Conservation (phyloP, 2,888 invertebrate species). For the Himalopsyche tibetana region DNA sequence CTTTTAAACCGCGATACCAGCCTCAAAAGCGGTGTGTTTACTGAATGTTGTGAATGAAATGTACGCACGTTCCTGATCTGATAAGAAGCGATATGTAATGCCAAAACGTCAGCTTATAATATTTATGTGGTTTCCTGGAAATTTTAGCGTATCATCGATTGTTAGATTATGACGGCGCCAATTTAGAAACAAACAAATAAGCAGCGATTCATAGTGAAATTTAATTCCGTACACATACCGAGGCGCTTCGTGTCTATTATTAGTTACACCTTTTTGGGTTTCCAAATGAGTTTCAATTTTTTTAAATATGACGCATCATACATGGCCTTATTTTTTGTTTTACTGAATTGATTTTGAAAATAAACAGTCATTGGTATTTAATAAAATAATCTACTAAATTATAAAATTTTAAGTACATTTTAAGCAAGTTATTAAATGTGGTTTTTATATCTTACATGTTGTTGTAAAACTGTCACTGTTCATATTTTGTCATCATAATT, state of each 20-base stretch:
- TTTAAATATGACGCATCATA: not conserved
- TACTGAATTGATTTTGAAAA: too few species aligned
- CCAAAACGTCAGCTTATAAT: constrained; percentile 26
- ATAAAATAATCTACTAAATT: too few species aligned
- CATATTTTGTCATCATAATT: too few species aligned
- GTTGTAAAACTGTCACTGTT: too few species aligned
- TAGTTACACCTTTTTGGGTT: not conserved
- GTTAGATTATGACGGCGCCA: constrained; percentile 52
- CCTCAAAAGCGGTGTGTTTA: constrained; percentile 19
- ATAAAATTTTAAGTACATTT: too few species aligned
- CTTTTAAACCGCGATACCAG: not conserved
- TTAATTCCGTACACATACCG: not conserved
- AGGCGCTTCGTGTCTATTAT: not conserved
- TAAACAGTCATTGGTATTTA: too few species aligned
- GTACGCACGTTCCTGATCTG: constrained; percentile 43
- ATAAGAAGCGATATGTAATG: constrained; percentile 47
- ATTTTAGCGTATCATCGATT: constrained; percentile 56
- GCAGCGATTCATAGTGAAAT: constrained; percentile 10
- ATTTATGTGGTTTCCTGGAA: constrained; percentile 55
- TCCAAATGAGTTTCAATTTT: constrained; percentile 10
- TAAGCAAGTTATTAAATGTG: too few species aligned
- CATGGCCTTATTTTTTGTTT: not conserved
- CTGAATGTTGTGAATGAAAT: constrained; percentile 40
- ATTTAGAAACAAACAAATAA: constrained; percentile 43
- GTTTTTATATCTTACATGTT: too few species aligned